Percentiles rank a stretch among this genome's conserved stretches.
Evolutionary conservation across 1,140 invertebrate species (phyloP).

Genomic region (Bombus balteatus): DNA sequence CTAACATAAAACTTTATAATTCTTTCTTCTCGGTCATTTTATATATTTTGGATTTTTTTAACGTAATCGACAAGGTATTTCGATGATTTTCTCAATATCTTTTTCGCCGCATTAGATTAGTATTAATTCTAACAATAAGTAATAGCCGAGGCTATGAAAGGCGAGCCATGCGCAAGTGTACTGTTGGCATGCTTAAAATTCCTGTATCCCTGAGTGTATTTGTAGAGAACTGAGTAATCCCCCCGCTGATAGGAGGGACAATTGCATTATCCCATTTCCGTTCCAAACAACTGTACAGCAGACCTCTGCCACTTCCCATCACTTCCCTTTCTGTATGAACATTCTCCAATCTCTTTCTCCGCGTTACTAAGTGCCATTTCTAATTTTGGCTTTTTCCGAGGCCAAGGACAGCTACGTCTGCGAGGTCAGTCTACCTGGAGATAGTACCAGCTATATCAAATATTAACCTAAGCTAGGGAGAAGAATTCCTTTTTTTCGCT

Average conservation of each 20-base stretch:
- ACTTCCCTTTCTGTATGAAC: background rate
- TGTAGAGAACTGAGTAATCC: slow-evolving; percentile 13
- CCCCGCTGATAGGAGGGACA: slow-evolving; percentile 25
- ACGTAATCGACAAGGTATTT: background rate
- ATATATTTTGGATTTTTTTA: too few relatives aligned
- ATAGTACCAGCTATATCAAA: background rate
- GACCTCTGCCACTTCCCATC: background rate
- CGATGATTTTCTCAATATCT: background rate
- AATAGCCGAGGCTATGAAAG: background rate
- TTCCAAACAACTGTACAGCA: slow-evolving; percentile 5
- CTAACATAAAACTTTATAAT: too few relatives aligned
- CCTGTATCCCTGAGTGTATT: background rate
- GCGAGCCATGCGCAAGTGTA: background rate
- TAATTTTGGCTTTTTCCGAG: slow-evolving; percentile 25
- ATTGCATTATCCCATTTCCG: slow-evolving; percentile 35
- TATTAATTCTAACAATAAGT: background rate
- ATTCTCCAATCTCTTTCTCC: background rate
- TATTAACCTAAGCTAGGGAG: background rate
- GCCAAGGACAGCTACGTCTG: slow-evolving; percentile 22
- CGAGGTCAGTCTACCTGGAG: slow-evolving; percentile 7
- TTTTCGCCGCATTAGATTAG: background rate
- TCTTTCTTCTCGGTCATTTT: too few relatives aligned
- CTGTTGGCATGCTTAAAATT: background rate
- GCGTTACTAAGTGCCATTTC: slow-evolving; percentile 19
- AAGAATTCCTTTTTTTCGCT: too few relatives aligned